Percentiles rank a stretch among this genome's conserved stretches.
Conservation (phyloP, 2,888 invertebrate genomes). For the Diarsia brunnea region DNA sequence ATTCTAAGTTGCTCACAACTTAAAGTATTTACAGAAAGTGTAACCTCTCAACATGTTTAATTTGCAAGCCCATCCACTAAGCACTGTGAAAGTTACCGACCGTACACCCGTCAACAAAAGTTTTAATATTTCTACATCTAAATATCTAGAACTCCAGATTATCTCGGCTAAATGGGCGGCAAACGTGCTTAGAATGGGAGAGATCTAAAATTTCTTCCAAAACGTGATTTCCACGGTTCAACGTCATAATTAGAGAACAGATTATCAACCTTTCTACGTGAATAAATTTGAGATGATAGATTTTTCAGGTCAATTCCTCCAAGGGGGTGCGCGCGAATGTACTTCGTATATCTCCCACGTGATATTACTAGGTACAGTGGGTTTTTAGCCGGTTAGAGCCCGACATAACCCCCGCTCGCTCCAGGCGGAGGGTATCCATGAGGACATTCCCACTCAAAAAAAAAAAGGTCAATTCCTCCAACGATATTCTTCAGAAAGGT, state of each 20-base stretch:
- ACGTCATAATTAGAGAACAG: conserved; percentile 40
- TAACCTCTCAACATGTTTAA: conserved; percentile 35
- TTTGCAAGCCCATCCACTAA: conserved; percentile 40
- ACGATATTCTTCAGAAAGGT: background rate
- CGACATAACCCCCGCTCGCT: no score
- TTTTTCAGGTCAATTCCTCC: conserved; percentile 26
- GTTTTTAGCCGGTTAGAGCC: no score
- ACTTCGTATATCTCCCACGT: no score
- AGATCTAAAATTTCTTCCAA: conserved; percentile 33
- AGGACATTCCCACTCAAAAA: no score
- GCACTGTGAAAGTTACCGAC: conserved; percentile 44
- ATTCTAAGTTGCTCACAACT: conserved; percentile 13
- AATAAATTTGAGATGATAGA: conserved; percentile 44
- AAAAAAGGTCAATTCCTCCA: background rate
- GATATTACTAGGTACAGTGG: no score
- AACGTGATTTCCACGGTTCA: conserved; percentile 51
- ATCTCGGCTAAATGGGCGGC: conserved; percentile 50
- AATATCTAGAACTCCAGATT: conserved; percentile 41
- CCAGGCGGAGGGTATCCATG: no score
- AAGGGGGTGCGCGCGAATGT: no score
- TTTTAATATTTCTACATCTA: conserved; percentile 62
- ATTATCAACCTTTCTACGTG: conserved; percentile 35
- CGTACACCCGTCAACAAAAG: conserved; percentile 38
- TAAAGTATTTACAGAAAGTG: conserved; percentile 36
- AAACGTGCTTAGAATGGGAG: conserved; percentile 56